Base-by-base conservation (phyloP, 2,113 vertebrate genomes). In the Brachypodius melanocephalos region DNA sequence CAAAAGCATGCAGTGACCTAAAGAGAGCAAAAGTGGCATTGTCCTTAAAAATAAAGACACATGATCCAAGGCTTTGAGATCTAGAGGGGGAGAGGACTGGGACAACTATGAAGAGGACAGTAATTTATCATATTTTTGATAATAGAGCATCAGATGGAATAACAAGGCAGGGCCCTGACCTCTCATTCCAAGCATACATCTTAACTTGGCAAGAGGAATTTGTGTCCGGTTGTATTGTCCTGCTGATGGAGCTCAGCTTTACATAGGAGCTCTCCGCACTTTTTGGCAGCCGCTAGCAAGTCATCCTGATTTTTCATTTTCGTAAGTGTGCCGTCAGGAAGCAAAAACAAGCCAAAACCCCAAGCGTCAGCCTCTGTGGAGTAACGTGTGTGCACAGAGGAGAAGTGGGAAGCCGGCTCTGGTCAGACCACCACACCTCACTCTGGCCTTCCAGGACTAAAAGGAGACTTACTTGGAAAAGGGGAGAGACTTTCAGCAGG, bases 141-240 rank as follows among this genome's bases (percentile, higher is more conserved):
- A 79, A 52, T 0, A n/a, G 17, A 83, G 26, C 78, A 72, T 71
- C 54, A 87, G 84, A 63, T 12, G 20, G 82, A 92, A 59, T 34
- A 95, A 94, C 0, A 0, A 58, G 0, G 0, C 46, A 28, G 66
- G 52, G 66, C 63, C 57, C 36, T 55, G 84, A 80, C 57, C 73
- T 72, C 93, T 87, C 88, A 80, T 85, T 94, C 83, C 89, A 88
- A 90, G 84, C 82, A 62, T 17, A 40, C 17, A 24, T 79, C 63
- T 75, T 43, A 69, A 90, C 85, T 68, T 85, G 67, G 48, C 92
- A 83, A n/a, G 46, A 62, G 67, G 74, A 86, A 32, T 59, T 55
- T 31, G 25, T 79, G 46, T 90, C 90, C 57, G 5, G 15, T 51
- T 68, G 46, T 2, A 72, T 38, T 80, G 75, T 57, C 73, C 72